Base-by-base conservation (phyloP, 2,797 vertebrate genomes). In the Jordanella pulchra region DNA sequence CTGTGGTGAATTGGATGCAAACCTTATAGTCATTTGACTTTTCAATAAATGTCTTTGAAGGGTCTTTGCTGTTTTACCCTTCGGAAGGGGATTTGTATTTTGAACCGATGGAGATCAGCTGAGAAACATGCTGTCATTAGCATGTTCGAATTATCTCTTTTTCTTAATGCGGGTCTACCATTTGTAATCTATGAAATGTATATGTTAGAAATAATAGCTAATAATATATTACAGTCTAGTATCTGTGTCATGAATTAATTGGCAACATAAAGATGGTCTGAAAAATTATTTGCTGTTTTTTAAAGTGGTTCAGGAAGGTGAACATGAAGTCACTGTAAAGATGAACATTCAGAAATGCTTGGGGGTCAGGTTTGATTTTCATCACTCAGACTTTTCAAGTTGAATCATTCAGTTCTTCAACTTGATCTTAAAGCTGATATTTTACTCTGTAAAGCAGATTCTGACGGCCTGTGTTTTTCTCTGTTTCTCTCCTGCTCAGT, bases 401-500 rank as follows among this genome's bases (percentile, higher is more conserved):
- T 35, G 14, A 13, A 27, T 54, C 30, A 27, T 25, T 54, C 2
- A 18, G 30, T 27, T 55, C 23, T 50, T 54, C 10, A 54, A 69
- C 44, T 25, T 27, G 15, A 17, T 4, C 17, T 30, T 21, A 17
- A 55, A 27, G 1, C 25, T 27, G 17, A 18, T 42, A 35, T 39
- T 4, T 56, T 6, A 14, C 4, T 3, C 14, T 27, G 2, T 69
- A 21, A 10, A 56, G 23, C 7, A 28, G 17, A 69, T 39, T 45
- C 30, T 23, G 55, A 21, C 47, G 12, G 1, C 12, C 0, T 45
- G 3, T 66, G 2, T 44, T 23, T 50, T 12, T 67, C 1, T 69
- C 23, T 50, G 3, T 44, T 75, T n/a, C 75, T n/a, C 81, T 7
- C 65, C 30, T 56, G 55, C 18, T 42, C 87, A 99, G 98, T 99